These are phyloP conservation scores for Galeopsomyia nigrocyanea DNA, from an alignment of 2,888 invertebrate species.

Conservation along the genomic window DNA sequence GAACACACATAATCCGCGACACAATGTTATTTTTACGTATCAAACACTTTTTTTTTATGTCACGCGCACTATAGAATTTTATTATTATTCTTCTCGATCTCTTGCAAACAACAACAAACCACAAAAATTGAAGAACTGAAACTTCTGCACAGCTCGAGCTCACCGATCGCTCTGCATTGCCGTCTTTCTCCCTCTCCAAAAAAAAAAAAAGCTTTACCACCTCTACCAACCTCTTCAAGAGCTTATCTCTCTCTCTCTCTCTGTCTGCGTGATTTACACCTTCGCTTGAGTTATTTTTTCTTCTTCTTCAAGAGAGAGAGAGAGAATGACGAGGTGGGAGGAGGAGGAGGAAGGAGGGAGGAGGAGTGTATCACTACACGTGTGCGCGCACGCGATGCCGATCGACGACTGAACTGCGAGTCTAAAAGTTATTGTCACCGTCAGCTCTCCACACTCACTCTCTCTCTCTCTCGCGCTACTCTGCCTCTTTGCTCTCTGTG, in stretches of 20 bases:
- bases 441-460: too few relatives aligned
- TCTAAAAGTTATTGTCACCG: too few relatives aligned
- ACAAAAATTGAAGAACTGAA: slow-evolving; percentile 9
- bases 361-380: too few relatives aligned
- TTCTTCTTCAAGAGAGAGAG: slow-evolving; percentile 1
- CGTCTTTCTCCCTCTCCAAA: slow-evolving; percentile 12
- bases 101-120: background rate
- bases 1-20: background rate
- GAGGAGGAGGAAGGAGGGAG: background rate
- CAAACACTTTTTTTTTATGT: too few relatives aligned
- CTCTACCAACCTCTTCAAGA: background rate
- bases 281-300: slow-evolving; percentile 25
- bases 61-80: background rate
- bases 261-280: slow-evolving; percentile 10
- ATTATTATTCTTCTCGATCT: slow-evolving; percentile 3
- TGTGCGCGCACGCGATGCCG: too few relatives aligned
- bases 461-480: too few relatives aligned
- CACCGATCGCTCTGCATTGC: slow-evolving; percentile 32
- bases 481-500: too few relatives aligned
- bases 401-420: too few relatives aligned
- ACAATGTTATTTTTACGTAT: background rate
- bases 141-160: slow-evolving; percentile 7
- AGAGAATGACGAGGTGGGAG: too few relatives aligned
- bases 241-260: slow-evolving; percentile 12
- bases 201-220: background rate